A percentile compares a stretch with the other conserved stretches of the same genome.
phyloP scores from a whole-genome alignment of 1,140 invertebrate species.

The Heterodera carotae region DNA sequence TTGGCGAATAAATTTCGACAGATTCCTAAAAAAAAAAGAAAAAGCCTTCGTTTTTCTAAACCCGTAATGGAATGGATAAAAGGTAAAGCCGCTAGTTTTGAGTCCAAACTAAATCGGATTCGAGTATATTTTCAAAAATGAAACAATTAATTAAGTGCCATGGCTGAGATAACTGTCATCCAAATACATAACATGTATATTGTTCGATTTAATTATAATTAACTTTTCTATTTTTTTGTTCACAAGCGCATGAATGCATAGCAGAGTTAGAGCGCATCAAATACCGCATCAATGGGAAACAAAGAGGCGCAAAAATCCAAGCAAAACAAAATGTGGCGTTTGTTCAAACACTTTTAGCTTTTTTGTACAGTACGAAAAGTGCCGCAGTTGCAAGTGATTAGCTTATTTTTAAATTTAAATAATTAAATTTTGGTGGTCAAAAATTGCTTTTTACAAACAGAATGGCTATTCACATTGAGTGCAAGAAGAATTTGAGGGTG shows the following conservation, averaged over 20 bases:
- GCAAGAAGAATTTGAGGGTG: slow-evolving; percentile 45
- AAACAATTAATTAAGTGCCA: no score
- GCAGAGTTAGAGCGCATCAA: slow-evolving; percentile 29
- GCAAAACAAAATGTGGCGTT: slow-evolving; percentile 45
- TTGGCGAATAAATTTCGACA: no score
- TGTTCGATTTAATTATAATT: no score
- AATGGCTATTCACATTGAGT: slow-evolving; percentile 44
- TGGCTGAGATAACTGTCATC: no score
- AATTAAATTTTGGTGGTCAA: slow-evolving; percentile 22
- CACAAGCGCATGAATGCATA: slow-evolving; percentile 25
- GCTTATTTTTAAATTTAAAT: no score
- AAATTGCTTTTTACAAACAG: slow-evolving; percentile 39
- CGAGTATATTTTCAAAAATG: no score
- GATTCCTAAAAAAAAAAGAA: no score
- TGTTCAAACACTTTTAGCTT: slow-evolving; percentile 43
- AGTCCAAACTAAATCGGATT: no score
- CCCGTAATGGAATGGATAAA: no score
- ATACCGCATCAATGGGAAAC: slow-evolving; percentile 42
- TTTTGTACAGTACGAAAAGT: slow-evolving; percentile 51
- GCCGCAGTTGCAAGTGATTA: slow-evolving; percentile 57
- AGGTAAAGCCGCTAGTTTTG: no score
- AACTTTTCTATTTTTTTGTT: slow-evolving; percentile 2
- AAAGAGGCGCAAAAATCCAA: slow-evolving; percentile 56
- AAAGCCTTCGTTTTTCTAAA: no score
- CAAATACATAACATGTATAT: no score